Conservation (phyloP, 1,140 invertebrate genomes). For the Panagrolaimus sp. region DNA sequence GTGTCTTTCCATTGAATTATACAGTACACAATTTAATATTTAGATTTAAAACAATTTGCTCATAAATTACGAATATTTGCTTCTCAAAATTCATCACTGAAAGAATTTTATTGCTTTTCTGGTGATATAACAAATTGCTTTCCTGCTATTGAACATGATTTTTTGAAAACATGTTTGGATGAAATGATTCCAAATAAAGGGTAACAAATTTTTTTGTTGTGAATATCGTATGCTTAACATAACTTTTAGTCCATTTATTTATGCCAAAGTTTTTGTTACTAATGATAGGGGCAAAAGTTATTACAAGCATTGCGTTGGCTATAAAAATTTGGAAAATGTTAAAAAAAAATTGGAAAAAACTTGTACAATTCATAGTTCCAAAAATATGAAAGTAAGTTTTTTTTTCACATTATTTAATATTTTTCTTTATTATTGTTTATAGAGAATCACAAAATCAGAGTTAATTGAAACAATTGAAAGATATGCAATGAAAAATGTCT, state of each 20-base stretch:
- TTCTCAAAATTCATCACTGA: neutral
- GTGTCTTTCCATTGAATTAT: neutral
- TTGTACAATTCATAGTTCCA: neutral
- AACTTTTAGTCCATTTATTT: neutral
- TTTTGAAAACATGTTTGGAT: neutral
- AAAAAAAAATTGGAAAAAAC: neutral
- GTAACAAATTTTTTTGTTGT: neutral
- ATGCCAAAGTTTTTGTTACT: neutral
- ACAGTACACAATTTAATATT: neutral
- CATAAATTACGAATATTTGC: neutral
- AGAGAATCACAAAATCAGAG: neutral
- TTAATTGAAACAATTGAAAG: neutral
- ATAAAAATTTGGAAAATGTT: neutral
- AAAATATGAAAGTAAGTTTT: neutral
- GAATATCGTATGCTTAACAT: neutral
- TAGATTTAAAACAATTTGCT: neutral
- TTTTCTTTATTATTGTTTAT: neutral
- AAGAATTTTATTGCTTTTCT: constrained; percentile 1
- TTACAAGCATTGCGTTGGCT: neutral
- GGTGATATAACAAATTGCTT: constrained; percentile 2
- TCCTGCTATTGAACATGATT: neutral
- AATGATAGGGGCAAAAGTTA: too few species aligned
- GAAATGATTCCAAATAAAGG: neutral
- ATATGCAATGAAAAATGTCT: neutral
- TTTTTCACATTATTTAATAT: neutral